A percentile compares a stretch with the other conserved stretches of the same genome.
phyloP scores from a whole-genome alignment of 1,140 invertebrate species.

The Trichonephila clavata region DNA sequence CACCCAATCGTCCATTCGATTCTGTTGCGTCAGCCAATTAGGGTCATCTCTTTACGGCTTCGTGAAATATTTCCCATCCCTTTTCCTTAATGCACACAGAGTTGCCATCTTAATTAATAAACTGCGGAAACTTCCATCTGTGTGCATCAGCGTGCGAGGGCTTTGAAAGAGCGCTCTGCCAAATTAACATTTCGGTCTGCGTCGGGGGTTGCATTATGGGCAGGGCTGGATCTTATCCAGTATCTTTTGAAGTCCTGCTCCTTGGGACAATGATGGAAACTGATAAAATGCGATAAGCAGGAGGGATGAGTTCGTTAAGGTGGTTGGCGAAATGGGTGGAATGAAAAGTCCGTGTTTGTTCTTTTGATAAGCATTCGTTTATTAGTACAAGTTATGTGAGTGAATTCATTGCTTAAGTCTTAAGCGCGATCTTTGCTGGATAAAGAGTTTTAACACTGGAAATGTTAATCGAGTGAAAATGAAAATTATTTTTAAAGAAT shows the following conservation, averaged over 20 bases:
- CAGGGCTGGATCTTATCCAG: not conserved
- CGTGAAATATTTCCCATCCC: constrained; percentile 48
- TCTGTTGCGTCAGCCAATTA: constrained; percentile 44
- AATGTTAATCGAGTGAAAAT: no score
- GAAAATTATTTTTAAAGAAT: no score
- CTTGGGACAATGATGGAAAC: not conserved
- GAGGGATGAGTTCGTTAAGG: not conserved
- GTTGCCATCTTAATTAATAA: constrained; percentile 56
- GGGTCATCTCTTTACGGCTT: constrained; percentile 41
- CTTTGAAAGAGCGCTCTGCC: not conserved
- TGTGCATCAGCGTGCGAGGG: constrained; percentile 7
- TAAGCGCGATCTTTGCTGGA: no score
- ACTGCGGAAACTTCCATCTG: constrained; percentile 46
- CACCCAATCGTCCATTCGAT: not conserved
- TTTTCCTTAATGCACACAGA: constrained; percentile 2
- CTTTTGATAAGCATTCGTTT: no score
- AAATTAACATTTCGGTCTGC: constrained; percentile 30
- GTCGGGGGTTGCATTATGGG: constrained; percentile 16
- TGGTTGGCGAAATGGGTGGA: not conserved
- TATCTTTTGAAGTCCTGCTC: not conserved
- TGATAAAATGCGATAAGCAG: not conserved
- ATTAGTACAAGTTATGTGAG: no score
- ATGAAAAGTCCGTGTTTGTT: no score
- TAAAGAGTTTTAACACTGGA: no score
- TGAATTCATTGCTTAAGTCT: no score